Base-by-base conservation (phyloP, 2,113 vertebrate species). In the Pygoscelis adeliae region DNA sequence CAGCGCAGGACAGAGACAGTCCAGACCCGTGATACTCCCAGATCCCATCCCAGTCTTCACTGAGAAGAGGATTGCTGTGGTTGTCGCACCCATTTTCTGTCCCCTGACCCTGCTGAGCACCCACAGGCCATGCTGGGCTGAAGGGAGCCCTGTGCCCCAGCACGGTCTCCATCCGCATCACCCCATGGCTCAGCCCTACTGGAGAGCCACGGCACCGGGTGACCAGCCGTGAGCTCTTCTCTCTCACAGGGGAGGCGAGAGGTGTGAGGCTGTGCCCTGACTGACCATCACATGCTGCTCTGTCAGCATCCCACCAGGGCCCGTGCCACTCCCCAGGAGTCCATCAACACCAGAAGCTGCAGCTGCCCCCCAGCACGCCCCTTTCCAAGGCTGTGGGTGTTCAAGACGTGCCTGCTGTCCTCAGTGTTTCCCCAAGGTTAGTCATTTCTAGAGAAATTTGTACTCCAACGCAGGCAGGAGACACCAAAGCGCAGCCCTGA, bases 81-180 rank as follows among this genome's bases (percentile, higher is more conserved):
- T 47, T 80, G 10, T 44, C 1, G 1, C 36, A 47, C 2, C 5
- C 40, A 22, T 44, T 70, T 73, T 87, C 69, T 19, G 21, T 19
- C 49, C 26, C 36, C 44, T 83, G 49, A 26, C 16, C 36, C 18
- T 30, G 14, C 20, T 85, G 91, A 90, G 61, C 20, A 4, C 16
- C 13, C 59, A 47, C 12, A 84, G 46, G 40, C 36, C 30, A 34
- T 0, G 2, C 7, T 12, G 38, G 59, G 50, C 59, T 21, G n/a
- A 29, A 80, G 17, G 17, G 7, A 58, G 27, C 27, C 63, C 23
- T 10, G 25, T 46, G 42, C 14, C 32, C n/a, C 15, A 29, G 42
- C 46, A 76, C 0, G 0, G 21, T 11, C 47, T 59, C 50, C 50
- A 93, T 16, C 2, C 0, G 0, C 32, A 56, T 9, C 55, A 32